A percentile compares a stretch with the other conserved stretches of the same genome.
These are phyloP conservation scores for Galendromus occidentalis DNA, from an alignment of 1,140 invertebrate species.

Conservation along the genomic window DNA sequence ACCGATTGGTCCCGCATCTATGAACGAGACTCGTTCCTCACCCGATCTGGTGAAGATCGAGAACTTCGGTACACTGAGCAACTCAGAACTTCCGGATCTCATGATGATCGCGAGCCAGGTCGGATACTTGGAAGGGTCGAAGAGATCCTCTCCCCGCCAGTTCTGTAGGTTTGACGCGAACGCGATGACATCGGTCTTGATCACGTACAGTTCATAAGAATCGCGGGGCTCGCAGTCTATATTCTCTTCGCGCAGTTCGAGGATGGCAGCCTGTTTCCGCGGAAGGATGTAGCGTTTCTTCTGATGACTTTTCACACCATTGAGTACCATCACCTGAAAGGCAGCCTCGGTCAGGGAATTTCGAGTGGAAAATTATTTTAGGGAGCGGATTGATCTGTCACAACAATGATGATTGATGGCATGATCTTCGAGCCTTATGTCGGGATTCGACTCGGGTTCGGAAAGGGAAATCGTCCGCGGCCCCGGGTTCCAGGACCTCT, in stretches of 20 bases:
- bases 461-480: too few relatives aligned
- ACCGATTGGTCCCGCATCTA: not conserved
- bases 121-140: not conserved
- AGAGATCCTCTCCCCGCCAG: not conserved
- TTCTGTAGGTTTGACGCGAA: not conserved
- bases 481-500: too few relatives aligned
- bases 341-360: too few relatives aligned
- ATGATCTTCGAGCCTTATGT: too few relatives aligned
- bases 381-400: too few relatives aligned
- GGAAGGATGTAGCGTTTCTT: not conserved
- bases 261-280: not conserved
- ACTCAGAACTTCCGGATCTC: not conserved
- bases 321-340: too few relatives aligned
- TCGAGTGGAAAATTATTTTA: too few relatives aligned
- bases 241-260: not conserved
- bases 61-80: conserved; percentile 52
- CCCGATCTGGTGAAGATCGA: conserved; percentile 94
- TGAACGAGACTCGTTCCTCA: conserved; percentile 41
- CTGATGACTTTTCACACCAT: too few relatives aligned
- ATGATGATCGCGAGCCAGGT: not conserved
- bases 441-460: too few relatives aligned
- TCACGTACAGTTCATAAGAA: not conserved
- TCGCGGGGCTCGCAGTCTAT: not conserved
- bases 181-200: not conserved
- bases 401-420: too few relatives aligned